A percentile compares a stretch with the other conserved stretches of the same genome.
Evolutionary conservation across 2,888 invertebrate genomes (phyloP).

Genomic region (Spodoptera picta): DNA sequence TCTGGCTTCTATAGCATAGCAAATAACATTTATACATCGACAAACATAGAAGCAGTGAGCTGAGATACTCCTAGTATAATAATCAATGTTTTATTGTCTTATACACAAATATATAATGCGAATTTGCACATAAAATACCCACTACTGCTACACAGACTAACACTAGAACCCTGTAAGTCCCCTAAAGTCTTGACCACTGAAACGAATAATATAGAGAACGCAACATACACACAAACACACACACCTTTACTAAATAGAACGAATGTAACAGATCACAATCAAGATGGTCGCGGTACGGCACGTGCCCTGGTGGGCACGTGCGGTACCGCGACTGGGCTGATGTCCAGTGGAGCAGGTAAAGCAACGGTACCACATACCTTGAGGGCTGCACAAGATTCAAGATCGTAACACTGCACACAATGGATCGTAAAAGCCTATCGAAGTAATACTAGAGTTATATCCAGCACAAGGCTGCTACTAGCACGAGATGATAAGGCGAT

Average conservation of each 20-base stretch:
- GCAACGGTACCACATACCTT: conserved; percentile 46
- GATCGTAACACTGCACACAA: conserved; percentile 44
- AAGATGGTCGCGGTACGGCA: conserved; percentile 12
- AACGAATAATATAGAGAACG: neutral
- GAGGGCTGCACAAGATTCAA: conserved; percentile 46
- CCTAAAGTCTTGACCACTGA: too few relatives aligned
- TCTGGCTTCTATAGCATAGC: too few relatives aligned
- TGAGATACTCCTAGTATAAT: too few relatives aligned
- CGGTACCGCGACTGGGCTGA: too few relatives aligned
- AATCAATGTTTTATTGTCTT: too few relatives aligned
- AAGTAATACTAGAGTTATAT: conserved; percentile 36
- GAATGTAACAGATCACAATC: conserved; percentile 6
- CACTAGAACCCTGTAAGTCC: too few relatives aligned
- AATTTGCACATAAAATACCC: too few relatives aligned
- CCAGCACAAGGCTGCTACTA: conserved; percentile 19
- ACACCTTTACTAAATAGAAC: neutral
- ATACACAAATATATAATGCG: too few relatives aligned
- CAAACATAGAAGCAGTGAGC: too few relatives aligned
- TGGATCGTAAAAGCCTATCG: conserved; percentile 49
- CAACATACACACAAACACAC: neutral
- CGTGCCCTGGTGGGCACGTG: too few relatives aligned
- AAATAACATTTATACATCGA: too few relatives aligned
- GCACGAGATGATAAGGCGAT: conserved; percentile 43
- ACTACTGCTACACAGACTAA: too few relatives aligned
- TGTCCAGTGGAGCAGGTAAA: conserved; percentile 26